Base-by-base conservation (phyloP, 2,113 vertebrate genomes). In the pig (Sus scrofa) region DNA sequence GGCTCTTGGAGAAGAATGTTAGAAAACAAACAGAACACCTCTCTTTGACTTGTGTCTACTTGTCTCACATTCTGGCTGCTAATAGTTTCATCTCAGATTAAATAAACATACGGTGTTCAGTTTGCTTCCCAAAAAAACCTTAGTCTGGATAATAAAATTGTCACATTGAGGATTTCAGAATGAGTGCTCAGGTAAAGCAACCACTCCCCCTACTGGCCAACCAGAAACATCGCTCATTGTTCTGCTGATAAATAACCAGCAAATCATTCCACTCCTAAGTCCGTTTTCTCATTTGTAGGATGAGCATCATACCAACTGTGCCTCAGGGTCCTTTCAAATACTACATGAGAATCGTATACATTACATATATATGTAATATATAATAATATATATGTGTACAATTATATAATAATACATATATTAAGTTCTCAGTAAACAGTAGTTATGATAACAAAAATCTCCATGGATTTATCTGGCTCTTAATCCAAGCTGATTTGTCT, bases 401-500 rank as follows among this genome's bases (percentile, higher is more conserved):
- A 44, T 8, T 44, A 44, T 44, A 44, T 44, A 44, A 44, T 44
- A 56, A 56, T 30, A 65, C 2, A 6, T 27, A 63, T 26, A 62
- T 11, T 10, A 14, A 67, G 30, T n/a, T 39, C 60, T 78, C 60
- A 85, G 32, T 56, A 82, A 86, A 58, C 7, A 10, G 10, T 68
- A 65, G 60, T 44, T 84, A 32, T 88, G 22, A 56, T 65, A 34
- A 62, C 50, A 18, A 56, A 86, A 84, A 54, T 65, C 71, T 63
- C 32, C 79, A 56, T 39, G 39, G 32, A 85, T 91, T 63, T 30
- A 68, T 37, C 34, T 82, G 50, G 91, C 26, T 67, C 87, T 92
- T 91, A 87, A 39, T 94, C 68, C 52, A 91, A 77, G 27, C 30
- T 39, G 10, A 89, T 86, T 78, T 78, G 13, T 82, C n/a, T 82